Evolutionary conservation across 1,140 invertebrate genomes (phyloP).

Genomic region (Trichoplusia ni): DNA sequence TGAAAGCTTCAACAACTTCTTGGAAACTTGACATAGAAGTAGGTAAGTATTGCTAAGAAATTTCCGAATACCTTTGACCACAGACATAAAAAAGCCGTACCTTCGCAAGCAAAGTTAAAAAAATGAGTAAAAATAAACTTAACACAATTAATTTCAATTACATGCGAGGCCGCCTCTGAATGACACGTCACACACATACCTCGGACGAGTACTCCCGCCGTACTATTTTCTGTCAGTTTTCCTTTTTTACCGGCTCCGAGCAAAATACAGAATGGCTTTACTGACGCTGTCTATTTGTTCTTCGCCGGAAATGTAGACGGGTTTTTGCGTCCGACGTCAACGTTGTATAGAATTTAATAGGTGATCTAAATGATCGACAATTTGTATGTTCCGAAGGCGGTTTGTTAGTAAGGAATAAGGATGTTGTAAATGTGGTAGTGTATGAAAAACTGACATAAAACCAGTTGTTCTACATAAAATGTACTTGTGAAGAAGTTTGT

Average conservation of each 20-base stretch:
- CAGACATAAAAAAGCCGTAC: neutral
- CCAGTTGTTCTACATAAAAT: too few relatives aligned
- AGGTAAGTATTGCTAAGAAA: too few relatives aligned
- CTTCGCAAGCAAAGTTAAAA: neutral
- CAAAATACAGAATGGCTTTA: too few relatives aligned
- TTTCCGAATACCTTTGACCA: too few relatives aligned
- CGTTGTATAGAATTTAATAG: constrained; percentile 1
- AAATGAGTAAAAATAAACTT: neutral
- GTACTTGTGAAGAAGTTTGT: too few relatives aligned
- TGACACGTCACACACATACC: neutral
- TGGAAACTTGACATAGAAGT: too few relatives aligned
- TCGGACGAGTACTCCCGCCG: neutral
- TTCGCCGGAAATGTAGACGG: constrained; percentile 8
- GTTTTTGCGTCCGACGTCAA: neutral
- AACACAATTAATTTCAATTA: constrained; percentile 37
- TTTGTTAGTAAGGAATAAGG: too few relatives aligned
- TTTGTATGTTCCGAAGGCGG: neutral
- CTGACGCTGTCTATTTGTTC: constrained; percentile 13
- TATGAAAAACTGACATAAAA: too few relatives aligned
- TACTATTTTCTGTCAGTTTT: neutral
- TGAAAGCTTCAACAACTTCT: too few relatives aligned
- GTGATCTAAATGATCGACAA: neutral
- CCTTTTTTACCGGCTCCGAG: neutral
- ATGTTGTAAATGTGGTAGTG: too few relatives aligned
- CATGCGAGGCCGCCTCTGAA: constrained; percentile 9